Evolutionary conservation across 2,888 invertebrate genomes (phyloP).

Genomic region (Kryphioiulus occultus): DNA sequence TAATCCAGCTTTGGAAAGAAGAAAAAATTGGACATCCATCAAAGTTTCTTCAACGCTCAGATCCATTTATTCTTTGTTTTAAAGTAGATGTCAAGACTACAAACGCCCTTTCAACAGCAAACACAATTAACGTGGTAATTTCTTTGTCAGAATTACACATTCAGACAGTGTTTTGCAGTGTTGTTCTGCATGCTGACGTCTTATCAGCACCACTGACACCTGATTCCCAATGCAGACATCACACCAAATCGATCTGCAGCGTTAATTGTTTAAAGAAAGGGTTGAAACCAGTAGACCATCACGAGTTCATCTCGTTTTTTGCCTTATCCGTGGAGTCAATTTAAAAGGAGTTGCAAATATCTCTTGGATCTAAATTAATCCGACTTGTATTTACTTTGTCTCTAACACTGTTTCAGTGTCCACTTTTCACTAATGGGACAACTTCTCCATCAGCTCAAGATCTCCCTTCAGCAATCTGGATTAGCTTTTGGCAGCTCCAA

Average conservation of each 20-base stretch:
- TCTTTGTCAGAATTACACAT: too few relatives aligned
- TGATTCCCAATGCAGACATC: neutral
- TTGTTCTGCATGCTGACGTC: too few relatives aligned
- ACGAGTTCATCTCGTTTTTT: neutral
- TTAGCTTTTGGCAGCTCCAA: slow-evolving; percentile 38
- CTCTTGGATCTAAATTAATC: neutral
- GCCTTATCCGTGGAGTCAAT: neutral
- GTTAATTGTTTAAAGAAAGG: neutral
- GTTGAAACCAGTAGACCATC: neutral
- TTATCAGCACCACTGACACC: neutral
- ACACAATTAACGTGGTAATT: too few relatives aligned
- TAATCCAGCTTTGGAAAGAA: too few relatives aligned
- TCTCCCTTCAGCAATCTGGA: slow-evolving; percentile 39
- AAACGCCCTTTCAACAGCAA: too few relatives aligned
- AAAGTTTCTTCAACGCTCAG: too few relatives aligned
- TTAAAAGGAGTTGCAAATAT: neutral
- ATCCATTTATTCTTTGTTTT: too few relatives aligned
- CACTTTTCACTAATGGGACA: slow-evolving; percentile 2
- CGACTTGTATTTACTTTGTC: slow-evolving; percentile 20
- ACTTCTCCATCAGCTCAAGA: slow-evolving; percentile 20
- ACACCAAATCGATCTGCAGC: neutral
- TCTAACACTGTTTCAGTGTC: slow-evolving; percentile 10
- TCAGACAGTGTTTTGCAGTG: too few relatives aligned
- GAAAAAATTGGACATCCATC: too few relatives aligned
- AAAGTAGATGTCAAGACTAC: too few relatives aligned